Percentiles rank a stretch among this genome's conserved stretches.
Evolutionary conservation across 2,888 invertebrate genomes (phyloP).

Genomic region (Agonum fuliginosum): DNA sequence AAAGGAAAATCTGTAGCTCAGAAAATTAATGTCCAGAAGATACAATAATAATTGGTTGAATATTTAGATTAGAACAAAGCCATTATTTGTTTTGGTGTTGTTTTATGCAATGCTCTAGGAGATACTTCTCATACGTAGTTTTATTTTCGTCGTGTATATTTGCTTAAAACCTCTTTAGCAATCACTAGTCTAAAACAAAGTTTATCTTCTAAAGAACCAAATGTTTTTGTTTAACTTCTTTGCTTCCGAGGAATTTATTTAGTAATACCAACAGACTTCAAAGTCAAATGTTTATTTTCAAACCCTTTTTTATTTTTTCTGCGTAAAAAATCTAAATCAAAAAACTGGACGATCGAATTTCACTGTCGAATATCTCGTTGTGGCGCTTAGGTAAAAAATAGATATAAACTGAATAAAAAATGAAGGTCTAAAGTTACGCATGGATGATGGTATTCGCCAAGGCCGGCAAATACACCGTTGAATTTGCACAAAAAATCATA

Average conservation of each 20-base stretch:
- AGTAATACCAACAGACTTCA: neutral
- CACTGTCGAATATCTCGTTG: slow-evolving; percentile 7
- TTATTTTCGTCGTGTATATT: slow-evolving; percentile 27
- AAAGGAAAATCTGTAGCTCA: no score
- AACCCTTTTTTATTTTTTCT: neutral
- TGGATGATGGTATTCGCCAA: slow-evolving; percentile 41
- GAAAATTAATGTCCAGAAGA: no score
- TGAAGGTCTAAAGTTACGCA: slow-evolving; percentile 39
- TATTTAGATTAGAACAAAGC: no score
- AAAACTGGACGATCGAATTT: slow-evolving; percentile 11
- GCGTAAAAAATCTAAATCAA: slow-evolving; percentile 1
- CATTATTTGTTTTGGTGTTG: no score
- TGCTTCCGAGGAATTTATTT: neutral
- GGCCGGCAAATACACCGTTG: slow-evolving; percentile 13
- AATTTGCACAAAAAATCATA: slow-evolving; percentile 24
- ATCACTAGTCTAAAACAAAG: slow-evolving; percentile 9
- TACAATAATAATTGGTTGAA: no score
- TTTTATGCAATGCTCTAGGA: no score
- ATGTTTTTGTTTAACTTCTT: neutral
- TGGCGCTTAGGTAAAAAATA: neutral
- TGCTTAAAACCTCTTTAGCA: neutral
- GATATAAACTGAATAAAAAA: neutral
- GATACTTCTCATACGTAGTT: no score
- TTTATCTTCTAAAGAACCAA: slow-evolving; percentile 9
- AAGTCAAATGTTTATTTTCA: slow-evolving; percentile 4